Percentiles rank a stretch among this genome's conserved stretches.
Evolutionary conservation across 2,888 invertebrate species (phyloP).

Genomic region (Rhagium mordax): DNA sequence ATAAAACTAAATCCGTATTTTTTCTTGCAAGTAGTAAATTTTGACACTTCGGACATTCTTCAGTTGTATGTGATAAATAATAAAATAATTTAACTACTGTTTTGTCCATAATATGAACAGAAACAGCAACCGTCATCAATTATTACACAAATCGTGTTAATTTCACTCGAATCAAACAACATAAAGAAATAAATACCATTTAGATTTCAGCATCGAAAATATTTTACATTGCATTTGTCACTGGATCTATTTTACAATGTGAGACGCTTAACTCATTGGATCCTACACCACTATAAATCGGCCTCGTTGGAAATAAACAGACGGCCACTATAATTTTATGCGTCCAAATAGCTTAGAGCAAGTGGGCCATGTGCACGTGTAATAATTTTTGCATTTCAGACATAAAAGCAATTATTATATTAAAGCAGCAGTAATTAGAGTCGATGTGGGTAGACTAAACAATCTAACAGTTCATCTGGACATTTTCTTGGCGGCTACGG

Average conservation of each 20-base stretch:
- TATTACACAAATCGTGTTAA: too few species aligned
- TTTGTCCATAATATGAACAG: too few species aligned
- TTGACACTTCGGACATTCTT: too few species aligned
- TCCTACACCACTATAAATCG: conserved; percentile 40
- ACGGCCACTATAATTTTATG: conserved; percentile 43
- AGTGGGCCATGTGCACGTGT: conserved; percentile 52
- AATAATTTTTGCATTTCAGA: conserved; percentile 54
- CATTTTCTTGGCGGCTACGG: conserved; percentile 59
- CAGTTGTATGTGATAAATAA: too few species aligned
- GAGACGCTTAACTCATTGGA: conserved; percentile 5
- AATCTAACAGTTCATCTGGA: conserved; percentile 60
- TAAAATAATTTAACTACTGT: too few species aligned
- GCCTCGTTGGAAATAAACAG: conserved; percentile 39
- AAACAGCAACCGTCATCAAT: too few species aligned
- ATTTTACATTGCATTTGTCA: conserved; percentile 22
- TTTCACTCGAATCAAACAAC: too few species aligned
- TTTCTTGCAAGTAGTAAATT: too few species aligned
- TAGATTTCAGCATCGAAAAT: too few species aligned
- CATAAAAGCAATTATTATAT: conserved; percentile 59
- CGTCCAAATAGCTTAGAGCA: conserved; percentile 48
- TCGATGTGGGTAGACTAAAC: conserved; percentile 63
- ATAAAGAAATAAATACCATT: too few species aligned
- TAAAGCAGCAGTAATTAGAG: conserved; percentile 58
- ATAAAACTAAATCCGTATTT: too few species aligned
- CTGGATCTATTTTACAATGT: conserved; percentile 1